Base-by-base conservation (phyloP, 2,888 invertebrate species). In the Tenthredo notha region DNA sequence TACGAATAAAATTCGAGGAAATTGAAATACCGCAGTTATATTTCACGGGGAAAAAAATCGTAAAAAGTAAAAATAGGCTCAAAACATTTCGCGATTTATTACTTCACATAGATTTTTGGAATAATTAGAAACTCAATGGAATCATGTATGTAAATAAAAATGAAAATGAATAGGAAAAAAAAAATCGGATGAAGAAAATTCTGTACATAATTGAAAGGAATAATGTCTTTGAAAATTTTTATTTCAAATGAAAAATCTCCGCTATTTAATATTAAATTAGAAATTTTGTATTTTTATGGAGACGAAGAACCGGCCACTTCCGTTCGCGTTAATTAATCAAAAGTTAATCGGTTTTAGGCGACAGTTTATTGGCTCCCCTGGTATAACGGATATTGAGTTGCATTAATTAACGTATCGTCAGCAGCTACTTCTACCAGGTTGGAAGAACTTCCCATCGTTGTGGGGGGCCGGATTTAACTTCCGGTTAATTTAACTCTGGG, bases 401-500 rank as follows among this genome's bases (percentile, higher is more conserved):
- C 72, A 74, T 43, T 74, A 74, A 74, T 74, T 74, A 74, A 40
- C 43, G 43, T 74, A 25, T 74, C 72, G 72, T 74, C 72, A 74
- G 72, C 72, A 74, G 72, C 72, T 74, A 74, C 72, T 74, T 74
- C 40, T 29, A 29, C 21, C 4, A 29, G 40, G 18, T 21, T 21
- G 9, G n/a, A 25, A 10, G 33, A 54, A 77, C 50, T 77, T 77
- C 29, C 33, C 77, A 54, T 54, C 50, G 77, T 54, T 54, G 77
- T 54, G 54, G 77, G 77, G 33, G 21, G 74, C 40, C 18, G 77
- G 72, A 21, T 77, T 50, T 54, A 77, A 77, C 77, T 77, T 77
- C 77, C 77, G 77, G 77, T 77, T 77, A 74, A 74, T 74, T 74
- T 74, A 74, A 74, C 72, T 43, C n/a, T 1, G 72, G 72, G 40